phyloP scores from a whole-genome alignment of 2,113 vertebrate species.

The Eptatretus burgeri region DNA sequence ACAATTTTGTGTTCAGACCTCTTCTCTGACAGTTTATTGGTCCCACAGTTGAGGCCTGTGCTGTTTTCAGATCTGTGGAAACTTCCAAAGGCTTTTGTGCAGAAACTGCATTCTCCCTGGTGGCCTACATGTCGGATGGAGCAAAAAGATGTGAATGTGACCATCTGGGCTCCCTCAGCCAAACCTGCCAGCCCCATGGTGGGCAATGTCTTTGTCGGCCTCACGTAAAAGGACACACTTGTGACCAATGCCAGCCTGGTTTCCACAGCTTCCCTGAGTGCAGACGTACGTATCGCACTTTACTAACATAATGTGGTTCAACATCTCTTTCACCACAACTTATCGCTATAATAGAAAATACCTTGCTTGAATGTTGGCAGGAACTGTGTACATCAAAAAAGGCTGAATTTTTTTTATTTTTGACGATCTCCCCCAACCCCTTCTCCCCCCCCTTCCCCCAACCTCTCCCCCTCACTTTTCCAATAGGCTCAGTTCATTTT shows the following conservation, averaged over 20 bases:
- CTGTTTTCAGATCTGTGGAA: constrained; percentile 17
- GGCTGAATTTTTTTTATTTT: too few species aligned
- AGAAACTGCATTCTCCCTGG: constrained; percentile 34
- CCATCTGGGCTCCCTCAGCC: constrained; percentile 17
- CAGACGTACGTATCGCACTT: constrained; percentile 26
- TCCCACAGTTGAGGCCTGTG: constrained; percentile 9
- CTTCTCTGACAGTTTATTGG: not conserved
- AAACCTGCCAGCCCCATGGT: constrained; percentile 25
- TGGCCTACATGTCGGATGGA: constrained; percentile 21
- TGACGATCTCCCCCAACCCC: too few species aligned
- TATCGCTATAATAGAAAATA: not conserved
- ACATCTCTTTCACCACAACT: not conserved
- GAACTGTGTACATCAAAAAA: too few species aligned
- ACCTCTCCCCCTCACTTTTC: too few species aligned
- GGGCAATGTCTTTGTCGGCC: constrained; percentile 47
- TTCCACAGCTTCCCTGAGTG: constrained; percentile 63
- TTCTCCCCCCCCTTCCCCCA: too few species aligned
- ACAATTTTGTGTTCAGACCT: not conserved
- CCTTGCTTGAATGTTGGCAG: too few species aligned
- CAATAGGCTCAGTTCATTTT: too few species aligned
- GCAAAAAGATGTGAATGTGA: constrained; percentile 46
- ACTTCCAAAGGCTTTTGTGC: constrained; percentile 34
- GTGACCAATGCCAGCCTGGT: constrained; percentile 37
- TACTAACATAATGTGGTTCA: not conserved
- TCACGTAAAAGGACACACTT: constrained; percentile 34